Percentiles rank a stretch among this genome's conserved stretches.
Conservation (phyloP, 2,797 vertebrate genomes). For the Rhinichthys osculus region DNA sequence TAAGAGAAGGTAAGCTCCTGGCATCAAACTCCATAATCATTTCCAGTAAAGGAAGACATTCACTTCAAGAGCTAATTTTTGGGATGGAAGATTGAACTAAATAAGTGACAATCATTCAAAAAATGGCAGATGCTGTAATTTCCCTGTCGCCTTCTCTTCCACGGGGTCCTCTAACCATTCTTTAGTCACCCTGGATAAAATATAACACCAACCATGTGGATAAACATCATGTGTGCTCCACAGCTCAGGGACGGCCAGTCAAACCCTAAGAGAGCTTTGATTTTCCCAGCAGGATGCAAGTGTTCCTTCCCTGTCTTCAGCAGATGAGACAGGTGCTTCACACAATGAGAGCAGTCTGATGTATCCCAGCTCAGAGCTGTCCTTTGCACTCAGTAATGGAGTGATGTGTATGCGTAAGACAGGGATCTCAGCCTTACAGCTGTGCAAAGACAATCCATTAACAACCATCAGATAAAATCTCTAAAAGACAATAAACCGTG, state of each 20-base stretch:
- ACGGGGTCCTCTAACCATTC: conserved; percentile 3
- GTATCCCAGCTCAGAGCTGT: conserved; percentile 14
- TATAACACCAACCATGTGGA: neutral
- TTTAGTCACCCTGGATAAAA: conserved; percentile 7
- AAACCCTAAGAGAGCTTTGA: conserved; percentile 16
- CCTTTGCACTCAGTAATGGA: conserved; percentile 18
- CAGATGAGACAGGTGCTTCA: conserved; percentile 16
- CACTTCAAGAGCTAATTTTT: neutral
- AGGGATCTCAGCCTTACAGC: conserved; percentile 8
- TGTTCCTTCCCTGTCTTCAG: neutral
- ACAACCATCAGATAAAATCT: conserved; percentile 22
- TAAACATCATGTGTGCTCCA: conserved; percentile 21
- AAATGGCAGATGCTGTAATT: conserved; percentile 14
- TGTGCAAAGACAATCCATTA: conserved; percentile 28
- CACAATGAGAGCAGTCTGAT: conserved; percentile 21
- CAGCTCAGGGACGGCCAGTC: conserved; percentile 2
- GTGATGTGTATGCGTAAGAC: conserved; percentile 10
- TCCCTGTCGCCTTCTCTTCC: neutral
- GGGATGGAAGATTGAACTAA: neutral
- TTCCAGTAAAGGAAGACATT: conserved; percentile 8
- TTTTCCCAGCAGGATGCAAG: conserved; percentile 31
- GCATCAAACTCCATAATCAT: conserved; percentile 2
- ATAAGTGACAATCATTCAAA: neutral
- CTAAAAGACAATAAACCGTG: neutral
- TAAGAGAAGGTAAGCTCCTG: neutral